Evolutionary conservation across 2,113 vertebrate species (phyloP).

Genomic region (Sorex fumeus): DNA sequence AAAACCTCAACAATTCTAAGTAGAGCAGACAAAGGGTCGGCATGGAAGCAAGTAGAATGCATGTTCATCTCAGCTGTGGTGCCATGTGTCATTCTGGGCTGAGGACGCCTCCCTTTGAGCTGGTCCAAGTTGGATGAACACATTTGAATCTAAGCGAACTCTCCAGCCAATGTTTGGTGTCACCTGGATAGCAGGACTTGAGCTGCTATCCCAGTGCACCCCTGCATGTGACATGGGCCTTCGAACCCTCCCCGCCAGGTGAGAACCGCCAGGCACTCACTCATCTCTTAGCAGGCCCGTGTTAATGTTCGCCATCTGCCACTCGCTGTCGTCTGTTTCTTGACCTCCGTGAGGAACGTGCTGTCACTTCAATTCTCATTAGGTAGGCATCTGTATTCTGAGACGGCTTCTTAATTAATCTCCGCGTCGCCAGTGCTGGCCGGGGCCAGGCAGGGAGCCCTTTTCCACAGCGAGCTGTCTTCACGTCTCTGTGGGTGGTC

Average conservation of each 20-base stretch:
- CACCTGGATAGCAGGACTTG: neutral
- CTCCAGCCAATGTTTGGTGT: neutral
- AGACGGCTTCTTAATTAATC: conserved; percentile 78
- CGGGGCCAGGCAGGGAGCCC: neutral
- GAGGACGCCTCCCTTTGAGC: neutral
- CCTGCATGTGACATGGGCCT: neutral
- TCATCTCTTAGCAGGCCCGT: neutral
- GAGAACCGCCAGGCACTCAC: neutral
- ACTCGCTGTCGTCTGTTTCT: conserved; percentile 43
- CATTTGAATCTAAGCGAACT: neutral
- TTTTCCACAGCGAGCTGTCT: conserved; percentile 54
- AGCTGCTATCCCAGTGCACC: neutral
- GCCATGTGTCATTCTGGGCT: neutral
- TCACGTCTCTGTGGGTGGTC: conserved; percentile 56
- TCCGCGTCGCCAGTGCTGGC: neutral
- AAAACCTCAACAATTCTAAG: neutral
- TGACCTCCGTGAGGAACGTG: conserved; percentile 71
- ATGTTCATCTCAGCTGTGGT: neutral
- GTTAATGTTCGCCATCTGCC: conserved; percentile 66
- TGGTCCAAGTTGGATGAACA: neutral
- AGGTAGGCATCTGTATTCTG: conserved; percentile 41
- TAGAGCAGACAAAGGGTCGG: neutral
- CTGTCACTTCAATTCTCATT: conserved; percentile 52
- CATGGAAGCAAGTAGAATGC: neutral
- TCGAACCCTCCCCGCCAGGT: fast-evolving